These are phyloP conservation scores for Conops quadrifasciatus DNA, from an alignment of 2,888 invertebrate genomes.

Conservation along the genomic window DNA sequence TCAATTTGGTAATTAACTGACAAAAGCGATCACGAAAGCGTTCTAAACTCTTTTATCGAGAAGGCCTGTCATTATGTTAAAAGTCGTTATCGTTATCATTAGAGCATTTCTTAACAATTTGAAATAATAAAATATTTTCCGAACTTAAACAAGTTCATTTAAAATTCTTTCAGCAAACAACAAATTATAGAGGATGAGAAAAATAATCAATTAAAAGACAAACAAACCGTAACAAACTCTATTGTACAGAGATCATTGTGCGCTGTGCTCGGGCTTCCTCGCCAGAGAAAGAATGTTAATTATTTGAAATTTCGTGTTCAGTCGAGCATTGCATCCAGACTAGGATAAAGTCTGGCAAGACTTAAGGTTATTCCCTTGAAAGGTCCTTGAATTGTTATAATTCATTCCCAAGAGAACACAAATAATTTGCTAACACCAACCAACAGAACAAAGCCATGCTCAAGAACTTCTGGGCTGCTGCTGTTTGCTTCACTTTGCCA, in stretches of 20 bases:
- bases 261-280: too few relatives aligned
- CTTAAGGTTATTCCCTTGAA: background rate
- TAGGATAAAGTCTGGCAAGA: too few relatives aligned
- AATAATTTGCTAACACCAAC: conserved; percentile 4
- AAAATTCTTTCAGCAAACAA: background rate
- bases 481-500: too few relatives aligned
- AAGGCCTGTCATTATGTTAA: too few relatives aligned
- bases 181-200: background rate
- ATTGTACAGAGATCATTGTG: background rate
- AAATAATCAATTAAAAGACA: background rate
- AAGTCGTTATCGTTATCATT: too few relatives aligned
- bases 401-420: background rate
- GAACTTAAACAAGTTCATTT: background rate
- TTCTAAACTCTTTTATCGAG: too few relatives aligned
- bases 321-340: background rate
- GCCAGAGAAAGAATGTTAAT: background rate
- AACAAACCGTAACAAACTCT: background rate
- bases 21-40: too few relatives aligned
- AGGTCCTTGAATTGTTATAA: conserved; percentile 10
- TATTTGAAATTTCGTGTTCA: background rate
- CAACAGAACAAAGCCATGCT: background rate
- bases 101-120: too few relatives aligned
- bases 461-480: too few relatives aligned
- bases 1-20: too few relatives aligned
- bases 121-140: too few relatives aligned